Percentiles rank a stretch among this genome's conserved stretches.
Conservation (phyloP, 2,888 invertebrate species). For the Cyclophora punctaria region DNA sequence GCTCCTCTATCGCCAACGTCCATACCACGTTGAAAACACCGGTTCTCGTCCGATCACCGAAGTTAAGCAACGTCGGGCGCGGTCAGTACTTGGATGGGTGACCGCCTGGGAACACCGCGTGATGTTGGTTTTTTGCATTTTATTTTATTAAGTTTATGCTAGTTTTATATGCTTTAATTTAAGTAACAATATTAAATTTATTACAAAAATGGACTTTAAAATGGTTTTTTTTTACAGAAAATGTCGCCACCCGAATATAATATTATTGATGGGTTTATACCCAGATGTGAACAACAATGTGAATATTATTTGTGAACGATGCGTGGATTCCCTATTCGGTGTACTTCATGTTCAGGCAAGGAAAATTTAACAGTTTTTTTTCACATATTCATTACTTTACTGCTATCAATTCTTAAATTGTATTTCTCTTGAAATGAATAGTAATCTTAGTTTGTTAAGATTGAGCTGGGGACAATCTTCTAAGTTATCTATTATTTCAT, state of each 20-base stretch:
- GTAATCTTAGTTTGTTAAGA: too few species aligned
- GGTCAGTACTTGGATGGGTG: conserved; percentile 65
- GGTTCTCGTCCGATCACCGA: conserved; percentile 64
- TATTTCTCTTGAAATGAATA: not conserved
- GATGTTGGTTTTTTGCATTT: conserved; percentile 20
- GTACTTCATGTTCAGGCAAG: conserved; percentile 61
- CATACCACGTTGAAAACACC: conserved; percentile 28
- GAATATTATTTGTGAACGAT: conserved; percentile 65
- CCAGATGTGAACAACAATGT: conserved; percentile 52
- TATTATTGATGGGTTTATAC: conserved; percentile 67
- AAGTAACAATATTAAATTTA: not conserved
- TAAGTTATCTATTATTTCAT: too few species aligned
- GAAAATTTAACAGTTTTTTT: conserved; percentile 1
- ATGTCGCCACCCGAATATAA: conserved; percentile 69
- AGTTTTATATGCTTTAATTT: too few species aligned
- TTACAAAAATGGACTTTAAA: not conserved
- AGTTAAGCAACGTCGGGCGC: conserved; percentile 62
- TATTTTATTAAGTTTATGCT: too few species aligned
- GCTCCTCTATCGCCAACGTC: conserved; percentile 2
- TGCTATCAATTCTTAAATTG: conserved; percentile 4
- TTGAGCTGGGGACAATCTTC: too few species aligned
- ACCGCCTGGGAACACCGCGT: conserved; percentile 60
- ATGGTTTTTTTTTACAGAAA: conserved; percentile 42
- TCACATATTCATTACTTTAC: conserved; percentile 1
- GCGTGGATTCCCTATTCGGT: conserved; percentile 55